phyloP scores from a whole-genome alignment of 2,888 invertebrate genomes.

The Trachelus tabidus region DNA sequence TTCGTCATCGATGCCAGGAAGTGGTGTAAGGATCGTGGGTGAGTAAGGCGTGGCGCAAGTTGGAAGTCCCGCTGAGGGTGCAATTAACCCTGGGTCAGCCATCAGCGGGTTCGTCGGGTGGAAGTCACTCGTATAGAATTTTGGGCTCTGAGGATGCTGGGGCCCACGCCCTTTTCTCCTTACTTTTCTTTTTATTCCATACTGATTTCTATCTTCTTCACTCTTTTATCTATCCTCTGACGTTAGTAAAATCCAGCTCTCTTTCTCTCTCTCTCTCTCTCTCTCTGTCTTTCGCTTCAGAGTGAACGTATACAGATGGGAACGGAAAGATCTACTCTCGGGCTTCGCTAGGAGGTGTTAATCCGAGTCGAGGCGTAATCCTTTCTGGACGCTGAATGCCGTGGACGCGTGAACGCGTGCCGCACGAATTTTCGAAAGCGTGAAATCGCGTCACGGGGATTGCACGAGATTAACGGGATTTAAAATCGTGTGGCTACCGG shows the following conservation, averaged over 20 bases:
- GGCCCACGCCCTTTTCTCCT: neutral
- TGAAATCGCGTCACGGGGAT: conserved; percentile 59
- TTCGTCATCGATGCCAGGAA: too few species aligned
- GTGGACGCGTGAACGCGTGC: conserved; percentile 7
- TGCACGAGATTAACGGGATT: conserved; percentile 54
- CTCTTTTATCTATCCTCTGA: too few species aligned
- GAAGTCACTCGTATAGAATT: neutral
- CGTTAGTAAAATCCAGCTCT: too few species aligned
- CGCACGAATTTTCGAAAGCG: conserved; percentile 49
- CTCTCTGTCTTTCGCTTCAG: too few species aligned
- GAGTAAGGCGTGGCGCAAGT: conserved; percentile 18
- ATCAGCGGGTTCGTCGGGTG: conserved; percentile 24
- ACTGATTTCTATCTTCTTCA: neutral
- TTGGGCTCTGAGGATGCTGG: neutral
- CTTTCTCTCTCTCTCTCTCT: too few species aligned
- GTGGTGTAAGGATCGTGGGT: too few species aligned
- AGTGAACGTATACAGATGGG: too few species aligned
- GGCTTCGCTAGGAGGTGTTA: neutral
- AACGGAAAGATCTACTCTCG: neutral
- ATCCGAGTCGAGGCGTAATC: conserved; percentile 1
- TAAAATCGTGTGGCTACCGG: conserved; percentile 40
- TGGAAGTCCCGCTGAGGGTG: conserved; percentile 44
- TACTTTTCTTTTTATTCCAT: neutral
- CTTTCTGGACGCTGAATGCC: neutral
- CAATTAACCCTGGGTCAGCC: conserved; percentile 54